Evolutionary conservation across 2,113 vertebrate species (phyloP).

Genomic region (Lates calcarifer): DNA sequence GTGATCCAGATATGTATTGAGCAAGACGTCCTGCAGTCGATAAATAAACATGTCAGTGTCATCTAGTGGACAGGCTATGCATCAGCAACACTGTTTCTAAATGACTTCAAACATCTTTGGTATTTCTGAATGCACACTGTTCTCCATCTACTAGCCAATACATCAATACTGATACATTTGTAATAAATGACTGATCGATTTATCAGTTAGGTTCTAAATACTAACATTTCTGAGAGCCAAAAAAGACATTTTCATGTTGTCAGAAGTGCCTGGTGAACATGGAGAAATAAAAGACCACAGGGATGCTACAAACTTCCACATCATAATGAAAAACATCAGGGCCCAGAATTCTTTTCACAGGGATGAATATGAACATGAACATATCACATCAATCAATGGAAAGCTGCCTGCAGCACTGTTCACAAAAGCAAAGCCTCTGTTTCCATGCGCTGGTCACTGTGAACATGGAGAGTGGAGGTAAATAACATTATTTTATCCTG

Average conservation of each 20-base stretch:
- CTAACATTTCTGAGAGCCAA: background rate
- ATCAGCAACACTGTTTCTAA: background rate
- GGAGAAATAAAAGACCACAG: background rate
- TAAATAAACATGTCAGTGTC: background rate
- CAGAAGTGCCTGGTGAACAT: background rate
- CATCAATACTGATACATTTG: background rate
- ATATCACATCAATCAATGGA: constrained; percentile 3
- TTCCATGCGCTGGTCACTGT: constrained; percentile 18
- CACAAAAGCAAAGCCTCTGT: constrained; percentile 27
- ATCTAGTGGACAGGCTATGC: constrained; percentile 12
- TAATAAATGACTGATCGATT: background rate
- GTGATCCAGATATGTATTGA: background rate
- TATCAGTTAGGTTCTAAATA: background rate
- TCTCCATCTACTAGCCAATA: background rate
- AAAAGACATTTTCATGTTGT: background rate
- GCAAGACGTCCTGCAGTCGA: background rate
- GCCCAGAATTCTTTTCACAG: background rate
- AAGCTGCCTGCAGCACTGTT: constrained; percentile 10
- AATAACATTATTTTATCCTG: background rate
- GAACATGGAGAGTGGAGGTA: constrained; percentile 1
- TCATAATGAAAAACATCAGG: background rate
- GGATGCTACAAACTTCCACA: background rate
- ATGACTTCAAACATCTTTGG: constrained; percentile 3
- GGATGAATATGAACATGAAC: background rate
- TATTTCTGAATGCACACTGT: constrained; percentile 18